phyloP scores from a whole-genome alignment of 2,888 invertebrate genomes.

The Oscheius myriophilus region DNA sequence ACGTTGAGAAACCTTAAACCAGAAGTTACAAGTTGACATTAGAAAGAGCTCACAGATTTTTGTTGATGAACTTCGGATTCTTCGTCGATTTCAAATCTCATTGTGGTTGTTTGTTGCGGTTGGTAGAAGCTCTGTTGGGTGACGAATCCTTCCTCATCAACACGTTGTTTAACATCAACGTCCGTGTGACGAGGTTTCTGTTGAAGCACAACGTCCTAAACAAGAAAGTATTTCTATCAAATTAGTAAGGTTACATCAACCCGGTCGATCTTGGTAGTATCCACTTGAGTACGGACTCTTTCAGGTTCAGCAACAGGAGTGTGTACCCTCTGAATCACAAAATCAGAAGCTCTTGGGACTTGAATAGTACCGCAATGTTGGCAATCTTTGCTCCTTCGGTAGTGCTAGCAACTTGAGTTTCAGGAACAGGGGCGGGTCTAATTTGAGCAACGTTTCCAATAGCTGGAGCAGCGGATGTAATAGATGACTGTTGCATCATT shows the following conservation, averaged over 20 bases:
- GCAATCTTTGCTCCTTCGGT: slow-evolving; percentile 22
- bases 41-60: neutral
- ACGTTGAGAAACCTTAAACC: neutral
- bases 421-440: slow-evolving; percentile 11
- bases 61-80: neutral
- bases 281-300: slow-evolving; percentile 29
- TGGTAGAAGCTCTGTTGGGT: slow-evolving; percentile 3
- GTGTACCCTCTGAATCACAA: slow-evolving; percentile 39
- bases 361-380: slow-evolving; percentile 20
- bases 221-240: neutral
- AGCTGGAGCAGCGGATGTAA: slow-evolving; percentile 40
- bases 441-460: slow-evolving; percentile 44
- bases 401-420: slow-evolving; percentile 14
- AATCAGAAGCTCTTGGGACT: too few species aligned
- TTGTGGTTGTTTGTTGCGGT: slow-evolving; percentile 6
- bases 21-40: neutral
- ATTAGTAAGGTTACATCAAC: slow-evolving; percentile 39
- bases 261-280: slow-evolving; percentile 42
- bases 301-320: slow-evolving; percentile 37
- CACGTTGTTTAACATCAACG: slow-evolving; percentile 3
- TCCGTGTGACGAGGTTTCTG: slow-evolving; percentile 12
- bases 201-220: slow-evolving; percentile 22
- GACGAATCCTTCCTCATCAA: slow-evolving; percentile 22
- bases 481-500: slow-evolving; percentile 36
- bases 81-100: slow-evolving; percentile 2